Evolutionary conservation across 2,888 invertebrate species (phyloP).

Genomic region (Phoronis australis): DNA sequence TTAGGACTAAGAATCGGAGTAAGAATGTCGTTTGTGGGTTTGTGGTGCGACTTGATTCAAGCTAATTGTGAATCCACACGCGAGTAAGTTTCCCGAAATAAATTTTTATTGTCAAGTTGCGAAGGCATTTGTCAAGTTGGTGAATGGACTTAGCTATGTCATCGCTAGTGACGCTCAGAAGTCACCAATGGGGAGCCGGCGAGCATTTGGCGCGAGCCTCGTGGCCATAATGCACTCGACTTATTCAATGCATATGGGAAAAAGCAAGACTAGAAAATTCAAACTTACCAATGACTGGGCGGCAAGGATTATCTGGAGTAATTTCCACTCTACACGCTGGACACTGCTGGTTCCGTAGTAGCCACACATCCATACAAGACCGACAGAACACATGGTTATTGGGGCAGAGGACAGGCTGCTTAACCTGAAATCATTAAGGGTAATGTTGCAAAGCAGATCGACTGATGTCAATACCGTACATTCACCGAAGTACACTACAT

Average conservation of each 20-base stretch:
- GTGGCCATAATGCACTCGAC: background rate
- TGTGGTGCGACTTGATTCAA: too few species aligned
- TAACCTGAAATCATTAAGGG: conserved; percentile 30
- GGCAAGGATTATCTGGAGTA: conserved; percentile 27
- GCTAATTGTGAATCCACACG: too few species aligned
- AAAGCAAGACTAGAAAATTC: background rate
- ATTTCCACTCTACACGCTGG: conserved; percentile 44
- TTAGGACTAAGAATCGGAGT: too few species aligned
- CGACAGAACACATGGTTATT: conserved; percentile 50
- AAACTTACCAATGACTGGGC: conserved; percentile 17
- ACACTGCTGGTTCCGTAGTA: conserved; percentile 44
- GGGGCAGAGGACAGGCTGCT: conserved; percentile 46
- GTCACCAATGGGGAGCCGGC: too few species aligned
- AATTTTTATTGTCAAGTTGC: too few species aligned
- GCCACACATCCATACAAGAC: conserved; percentile 44
- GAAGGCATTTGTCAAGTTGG: too few species aligned
- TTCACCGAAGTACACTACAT: background rate
- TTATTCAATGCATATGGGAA: background rate
- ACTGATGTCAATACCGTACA: too few species aligned
- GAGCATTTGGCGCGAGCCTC: too few species aligned
- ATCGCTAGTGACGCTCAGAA: too few species aligned
- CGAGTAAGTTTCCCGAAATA: too few species aligned
- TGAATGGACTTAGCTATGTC: too few species aligned
- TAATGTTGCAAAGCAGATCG: background rate
- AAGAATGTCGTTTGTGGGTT: too few species aligned